Conservation (phyloP, 2,888 invertebrate species). For the Drosophila macrospina region DNA sequence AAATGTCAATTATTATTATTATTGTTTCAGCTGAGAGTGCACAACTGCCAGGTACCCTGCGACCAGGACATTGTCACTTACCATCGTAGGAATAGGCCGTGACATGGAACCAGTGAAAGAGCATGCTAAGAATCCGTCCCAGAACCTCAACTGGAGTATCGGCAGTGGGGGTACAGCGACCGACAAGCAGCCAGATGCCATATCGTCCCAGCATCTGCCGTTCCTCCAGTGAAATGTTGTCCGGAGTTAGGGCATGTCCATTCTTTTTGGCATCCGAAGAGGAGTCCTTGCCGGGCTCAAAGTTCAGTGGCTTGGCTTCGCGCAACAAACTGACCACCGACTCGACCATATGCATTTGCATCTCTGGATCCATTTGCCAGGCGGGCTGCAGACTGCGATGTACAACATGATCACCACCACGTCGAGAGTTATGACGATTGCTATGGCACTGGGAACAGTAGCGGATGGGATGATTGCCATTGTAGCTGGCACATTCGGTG, state of each 20-base stretch:
- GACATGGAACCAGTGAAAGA: slow-evolving; percentile 99
- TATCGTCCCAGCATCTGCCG: slow-evolving; percentile 96
- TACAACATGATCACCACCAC: slow-evolving; percentile 95
- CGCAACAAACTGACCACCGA: slow-evolving; percentile 96
- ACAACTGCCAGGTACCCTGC: too few relatives aligned
- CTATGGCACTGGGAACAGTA: slow-evolving; percentile 96
- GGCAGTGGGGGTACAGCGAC: slow-evolving; percentile 93
- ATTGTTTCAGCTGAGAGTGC: too few relatives aligned
- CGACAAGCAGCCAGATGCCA: slow-evolving; percentile 98
- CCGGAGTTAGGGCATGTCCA: slow-evolving; percentile 85
- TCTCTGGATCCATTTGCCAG: slow-evolving; percentile 95
- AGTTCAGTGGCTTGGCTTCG: slow-evolving; percentile 94
- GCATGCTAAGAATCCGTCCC: slow-evolving; percentile 96
- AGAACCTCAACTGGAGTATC: slow-evolving; percentile 92
- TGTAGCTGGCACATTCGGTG: slow-evolving; percentile 97
- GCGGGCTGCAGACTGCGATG: slow-evolving; percentile 94
- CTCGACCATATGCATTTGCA: slow-evolving; percentile 97
- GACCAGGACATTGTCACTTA: too few relatives aligned
- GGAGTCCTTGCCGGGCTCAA: slow-evolving; percentile 87
- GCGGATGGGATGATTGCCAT: slow-evolving; percentile 97
- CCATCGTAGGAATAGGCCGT: slow-evolving; percentile 98
- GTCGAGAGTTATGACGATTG: slow-evolving; percentile 93
- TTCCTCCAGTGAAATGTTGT: slow-evolving; percentile 93
- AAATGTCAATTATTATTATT: too few relatives aligned
- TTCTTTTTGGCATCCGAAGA: slow-evolving; percentile 84